Base-by-base conservation (phyloP, 2,888 invertebrate species). In the Zhuqinia jingwanae region DNA sequence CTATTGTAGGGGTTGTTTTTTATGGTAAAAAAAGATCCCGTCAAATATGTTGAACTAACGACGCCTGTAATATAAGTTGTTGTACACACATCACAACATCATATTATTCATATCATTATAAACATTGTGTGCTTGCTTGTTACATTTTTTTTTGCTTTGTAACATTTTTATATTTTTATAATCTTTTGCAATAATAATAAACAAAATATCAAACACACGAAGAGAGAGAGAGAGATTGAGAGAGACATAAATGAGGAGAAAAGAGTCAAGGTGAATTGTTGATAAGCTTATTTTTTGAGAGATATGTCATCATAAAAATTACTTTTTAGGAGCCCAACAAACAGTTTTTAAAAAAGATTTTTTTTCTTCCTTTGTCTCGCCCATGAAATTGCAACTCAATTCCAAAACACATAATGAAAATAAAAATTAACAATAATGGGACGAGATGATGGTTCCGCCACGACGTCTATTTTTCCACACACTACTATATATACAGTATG, bases 351-450 rank as follows among this genome's bases (percentile, higher is more conserved):
- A 65, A 79, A 30, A 68, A 30, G 50, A 1, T 17, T 13, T 3
- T 56, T n/a, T 78, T 53, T 27, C 60, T 75, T 75, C 36, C 25
- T 25, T 79, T 50, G 60, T 50, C 13, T 82, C 70, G 17, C 11
- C 82, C 82, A 82, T 82, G 82, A 82, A 82, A 75, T 82, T 20
- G 30, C 50, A 60, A 63, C 63, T 82, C 75, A 75, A 81, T 73
- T 70, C 58, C 42, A 65, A 65, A n/a, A n/a, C n/a, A 42, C 60
- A 65, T 65, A 63, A 30, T n/a, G 15, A 27, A 30, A 63, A 30
- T 30, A 36, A 36, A 65, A 17, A 36, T 36, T 36, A 30, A 36
- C n/a, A 36, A 65, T 17, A 17, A 15, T 65, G 20, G 30, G 3
- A 30, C n/a, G 15, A 5, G 27, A 20, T 25, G 22, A 20, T 36